Evolutionary conservation across 37 sponge, comb jelly and placozoan genomes (phyloP).

Genomic region (Geodia barretti): DNA sequence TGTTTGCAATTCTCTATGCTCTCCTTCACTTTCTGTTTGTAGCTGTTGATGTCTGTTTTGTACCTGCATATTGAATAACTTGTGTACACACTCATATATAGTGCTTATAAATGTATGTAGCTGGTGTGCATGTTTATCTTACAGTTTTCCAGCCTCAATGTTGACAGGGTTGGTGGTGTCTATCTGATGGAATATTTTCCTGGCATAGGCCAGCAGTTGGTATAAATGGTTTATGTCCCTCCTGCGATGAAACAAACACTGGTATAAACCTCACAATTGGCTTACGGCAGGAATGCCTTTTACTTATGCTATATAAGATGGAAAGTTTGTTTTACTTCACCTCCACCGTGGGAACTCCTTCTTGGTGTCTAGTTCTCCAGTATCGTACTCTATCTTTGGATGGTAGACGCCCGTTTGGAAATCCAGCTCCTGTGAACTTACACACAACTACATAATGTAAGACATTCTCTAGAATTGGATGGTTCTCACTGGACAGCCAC

Average conservation of each 20-base stretch:
- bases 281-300: not conserved
- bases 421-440: conserved; percentile 56
- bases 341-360: conserved; percentile 72
- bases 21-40: conserved; percentile 55
- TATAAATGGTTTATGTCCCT: conserved; percentile 63
- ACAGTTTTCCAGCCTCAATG: conserved; percentile 71
- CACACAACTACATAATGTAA: not conserved
- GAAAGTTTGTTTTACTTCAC: not conserved
- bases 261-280: not conserved
- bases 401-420: conserved; percentile 78
- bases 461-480: not conserved
- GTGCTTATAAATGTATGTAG: not conserved
- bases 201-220: conserved; percentile 65
- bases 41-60: conserved; percentile 32
- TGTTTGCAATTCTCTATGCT: conserved; percentile 57
- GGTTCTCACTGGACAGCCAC: conserved; percentile 87
- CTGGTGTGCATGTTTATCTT: conserved; percentile 18
- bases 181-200: conserved; percentile 62
- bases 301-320: not conserved
- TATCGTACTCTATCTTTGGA: conserved; percentile 57
- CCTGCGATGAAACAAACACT: conserved; percentile 10
- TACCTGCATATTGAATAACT: conserved; percentile 53
- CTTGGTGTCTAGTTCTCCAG: conserved; percentile 73
- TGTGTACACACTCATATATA: no score
- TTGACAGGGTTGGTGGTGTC: conserved; percentile 53